Evolutionary conservation across 2,113 vertebrate genomes (phyloP), one percentile per base, ranked within the genome.

Genomic region (Terrapene triunguis): DNA sequence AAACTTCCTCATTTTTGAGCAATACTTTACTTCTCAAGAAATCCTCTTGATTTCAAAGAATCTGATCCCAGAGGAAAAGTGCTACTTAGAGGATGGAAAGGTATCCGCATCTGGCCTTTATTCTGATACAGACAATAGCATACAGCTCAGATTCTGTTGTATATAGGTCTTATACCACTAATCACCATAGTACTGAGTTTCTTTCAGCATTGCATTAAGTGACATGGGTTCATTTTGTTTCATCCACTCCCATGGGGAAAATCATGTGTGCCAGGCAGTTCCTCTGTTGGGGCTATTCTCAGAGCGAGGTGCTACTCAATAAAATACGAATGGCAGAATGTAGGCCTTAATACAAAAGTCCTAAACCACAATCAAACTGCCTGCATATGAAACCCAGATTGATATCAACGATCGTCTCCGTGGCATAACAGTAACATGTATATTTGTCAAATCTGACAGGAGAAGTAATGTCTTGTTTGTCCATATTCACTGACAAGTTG

Each of bases 261-360:
- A 32, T 44, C 42, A 7, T 0, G 0, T 1, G 12, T 27, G 32
- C 74, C 32, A 5, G 5, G 76, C 51, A 47, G 6, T 29, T 16
- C 11, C 51, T 4, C 48, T 50, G 19, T 11, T n/a, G 17, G 54
- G 51, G 21, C 44, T 22, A 57, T 57, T 57, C 55, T 27, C 24
- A 57, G 55, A 57, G 25, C 24, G 27, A 27, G 24, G 55, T 57
- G 55, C 10, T 22, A 57, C 24, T 57, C 55, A 57, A 10, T 24
- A 24, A 57, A 57, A 10, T 25, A 57, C 10, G 25, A 57, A 57
- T 27, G 74, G 48, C 54, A 85, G 62, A 69, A 32, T n/a, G 29
- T 69, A n/a, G 2, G 10, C 25, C 29, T 38, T 8, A 53, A 35
- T 38, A 76, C 65, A 74, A 4, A 1, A 17, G 17, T 80, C 32